Conservation (phyloP, 2,888 invertebrate genomes). For the Allolobophora icterica region DNA sequence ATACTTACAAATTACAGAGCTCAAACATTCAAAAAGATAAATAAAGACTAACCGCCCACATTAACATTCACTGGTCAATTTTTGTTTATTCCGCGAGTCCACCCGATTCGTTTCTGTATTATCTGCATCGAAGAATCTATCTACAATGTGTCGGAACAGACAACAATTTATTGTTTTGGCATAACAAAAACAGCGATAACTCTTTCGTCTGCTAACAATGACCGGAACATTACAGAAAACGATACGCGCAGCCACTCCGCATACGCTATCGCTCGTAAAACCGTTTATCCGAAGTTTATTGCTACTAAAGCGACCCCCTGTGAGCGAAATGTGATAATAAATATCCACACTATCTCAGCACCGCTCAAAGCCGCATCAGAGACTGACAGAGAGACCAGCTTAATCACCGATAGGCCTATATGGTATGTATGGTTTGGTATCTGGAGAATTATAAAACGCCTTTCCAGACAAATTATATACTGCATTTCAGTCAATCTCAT, state of each 20-base stretch:
- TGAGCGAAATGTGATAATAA: neutral
- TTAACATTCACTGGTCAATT: neutral
- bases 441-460: too few species aligned
- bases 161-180: neutral
- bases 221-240: neutral
- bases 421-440: too few species aligned
- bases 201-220: conserved; percentile 17
- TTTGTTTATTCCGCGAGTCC: neutral
- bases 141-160: neutral
- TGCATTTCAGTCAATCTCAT: too few species aligned
- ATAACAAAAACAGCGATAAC: neutral
- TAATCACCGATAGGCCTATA: too few species aligned
- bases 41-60: neutral
- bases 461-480: too few species aligned
- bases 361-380: too few species aligned
- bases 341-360: too few species aligned
- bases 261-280: conserved; percentile 4
- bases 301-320: neutral
- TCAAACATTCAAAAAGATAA: neutral
- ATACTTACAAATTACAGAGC: neutral
- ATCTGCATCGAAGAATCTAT: neutral
- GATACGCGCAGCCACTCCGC: neutral
- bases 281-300: neutral
- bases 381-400: too few species aligned
- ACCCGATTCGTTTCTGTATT: neutral